A percentile compares a stretch with the other conserved stretches of the same genome.
Conservation (phyloP, 2,888 invertebrate species). For the Rutpela maculata region DNA sequence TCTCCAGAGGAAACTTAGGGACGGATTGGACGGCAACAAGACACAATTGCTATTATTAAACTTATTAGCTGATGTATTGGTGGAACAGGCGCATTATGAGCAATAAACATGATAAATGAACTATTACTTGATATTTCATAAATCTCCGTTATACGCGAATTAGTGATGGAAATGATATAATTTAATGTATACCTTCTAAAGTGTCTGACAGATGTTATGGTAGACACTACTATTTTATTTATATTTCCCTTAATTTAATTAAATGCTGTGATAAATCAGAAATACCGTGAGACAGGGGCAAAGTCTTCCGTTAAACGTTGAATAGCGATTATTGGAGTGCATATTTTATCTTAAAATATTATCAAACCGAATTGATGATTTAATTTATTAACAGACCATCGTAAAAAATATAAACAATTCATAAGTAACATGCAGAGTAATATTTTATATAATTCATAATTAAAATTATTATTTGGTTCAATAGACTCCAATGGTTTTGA, state of each 20-base stretch:
- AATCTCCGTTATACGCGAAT: neutral
- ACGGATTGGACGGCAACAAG: neutral
- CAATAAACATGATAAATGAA: neutral
- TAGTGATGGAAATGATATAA: neutral
- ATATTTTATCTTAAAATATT: too few species aligned
- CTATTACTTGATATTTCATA: neutral
- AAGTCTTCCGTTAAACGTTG: too few species aligned
- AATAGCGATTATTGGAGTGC: too few species aligned
- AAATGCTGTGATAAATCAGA: too few species aligned
- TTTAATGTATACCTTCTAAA: neutral
- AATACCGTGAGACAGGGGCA: too few species aligned
- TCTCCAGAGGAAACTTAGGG: neutral
- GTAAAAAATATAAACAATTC: too few species aligned
- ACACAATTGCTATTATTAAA: slow-evolving; percentile 1
- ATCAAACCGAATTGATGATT: too few species aligned
- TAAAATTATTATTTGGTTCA: too few species aligned
- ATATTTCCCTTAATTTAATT: neutral
- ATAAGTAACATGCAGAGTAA: too few species aligned
- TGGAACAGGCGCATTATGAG: neutral
- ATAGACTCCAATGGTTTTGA: too few species aligned
- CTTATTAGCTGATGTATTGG: slow-evolving; percentile 7
- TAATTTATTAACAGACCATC: too few species aligned
- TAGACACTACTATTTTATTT: neutral
- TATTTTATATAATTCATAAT: too few species aligned
- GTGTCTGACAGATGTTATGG: neutral